phyloP scores from a whole-genome alignment of 92 coral and sea anemone species.

The Phymanthus crucifer region DNA sequence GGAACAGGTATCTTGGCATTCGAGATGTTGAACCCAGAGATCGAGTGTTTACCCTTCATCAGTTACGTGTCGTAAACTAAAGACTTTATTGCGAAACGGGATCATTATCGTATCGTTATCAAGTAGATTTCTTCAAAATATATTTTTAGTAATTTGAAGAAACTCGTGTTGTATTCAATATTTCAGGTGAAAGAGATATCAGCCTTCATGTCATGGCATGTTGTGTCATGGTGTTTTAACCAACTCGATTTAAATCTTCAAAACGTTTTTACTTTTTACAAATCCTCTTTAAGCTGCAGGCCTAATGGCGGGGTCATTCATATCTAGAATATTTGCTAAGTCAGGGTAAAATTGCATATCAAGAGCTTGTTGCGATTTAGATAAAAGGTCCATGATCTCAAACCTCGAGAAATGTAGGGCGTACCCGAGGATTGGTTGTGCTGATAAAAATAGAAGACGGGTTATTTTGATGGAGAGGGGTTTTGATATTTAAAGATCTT shows the following conservation, averaged over 20 bases:
- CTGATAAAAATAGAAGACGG: not conserved
- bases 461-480: not conserved
- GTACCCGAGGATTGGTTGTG: conserved; percentile 5
- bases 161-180: not conserved
- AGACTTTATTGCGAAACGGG: not conserved
- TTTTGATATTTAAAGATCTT: not conserved
- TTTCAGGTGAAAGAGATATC: not conserved
- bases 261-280: too few species aligned
- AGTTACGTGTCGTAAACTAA: not conserved
- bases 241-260: too few species aligned
- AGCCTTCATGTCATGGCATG: not conserved
- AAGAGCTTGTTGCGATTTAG: too few species aligned
- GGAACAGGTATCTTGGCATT: not conserved
- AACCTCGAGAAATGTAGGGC: conserved; percentile 12
- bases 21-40: not conserved
- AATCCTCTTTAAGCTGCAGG: too few species aligned
- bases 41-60: not conserved
- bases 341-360: too few species aligned
- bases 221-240: not conserved
- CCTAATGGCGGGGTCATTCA: too few species aligned
- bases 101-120: not conserved
- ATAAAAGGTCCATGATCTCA: conserved; percentile 4
- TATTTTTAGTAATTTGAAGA: not conserved
- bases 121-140: not conserved
- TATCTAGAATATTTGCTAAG: too few species aligned